phyloP scores from a whole-genome alignment of 2,888 invertebrate genomes.

The Thysanoteuthis rhombus region DNA sequence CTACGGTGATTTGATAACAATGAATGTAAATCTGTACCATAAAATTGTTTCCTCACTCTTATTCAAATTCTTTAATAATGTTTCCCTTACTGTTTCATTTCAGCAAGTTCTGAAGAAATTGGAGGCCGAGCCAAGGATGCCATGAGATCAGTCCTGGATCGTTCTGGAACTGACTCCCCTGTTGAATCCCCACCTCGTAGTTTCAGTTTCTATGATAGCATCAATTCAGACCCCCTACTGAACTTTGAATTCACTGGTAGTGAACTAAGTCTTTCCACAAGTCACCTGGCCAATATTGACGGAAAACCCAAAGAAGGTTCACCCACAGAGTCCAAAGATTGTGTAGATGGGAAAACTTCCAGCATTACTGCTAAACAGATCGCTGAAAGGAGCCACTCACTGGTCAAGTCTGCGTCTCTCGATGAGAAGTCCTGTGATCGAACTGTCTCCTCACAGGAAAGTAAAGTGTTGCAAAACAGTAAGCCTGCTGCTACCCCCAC shows the following conservation, averaged over 20 bases:
- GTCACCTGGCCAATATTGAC: not conserved
- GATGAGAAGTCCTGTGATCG: not conserved
- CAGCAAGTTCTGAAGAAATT: slow-evolving; percentile 52
- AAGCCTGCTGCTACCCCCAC: not conserved
- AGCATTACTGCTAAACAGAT: not conserved
- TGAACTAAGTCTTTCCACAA: not conserved
- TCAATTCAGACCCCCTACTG: slow-evolving; percentile 50
- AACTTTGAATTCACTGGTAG: slow-evolving; percentile 44
- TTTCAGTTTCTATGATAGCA: slow-evolving; percentile 48
- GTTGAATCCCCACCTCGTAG: slow-evolving; percentile 42
- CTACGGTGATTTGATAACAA: too few relatives aligned
- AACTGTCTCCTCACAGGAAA: not conserved
- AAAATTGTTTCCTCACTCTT: not conserved
- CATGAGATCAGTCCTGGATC: slow-evolving; percentile 50
- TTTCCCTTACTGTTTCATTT: slow-evolving; percentile 28
- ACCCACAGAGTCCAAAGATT: slow-evolving; percentile 1
- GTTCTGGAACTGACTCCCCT: slow-evolving; percentile 43
- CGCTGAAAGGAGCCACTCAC: not conserved
- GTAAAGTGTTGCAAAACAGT: not conserved
- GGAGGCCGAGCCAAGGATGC: slow-evolving; percentile 49
- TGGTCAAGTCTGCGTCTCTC: slow-evolving; percentile 19
- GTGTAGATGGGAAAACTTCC: not conserved
- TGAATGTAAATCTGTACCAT: too few relatives aligned
- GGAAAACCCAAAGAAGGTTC: not conserved
- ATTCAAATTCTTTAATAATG: not conserved